Base-by-base conservation (phyloP, 2,888 invertebrate species). In the Ceratothoa steindachneri region DNA sequence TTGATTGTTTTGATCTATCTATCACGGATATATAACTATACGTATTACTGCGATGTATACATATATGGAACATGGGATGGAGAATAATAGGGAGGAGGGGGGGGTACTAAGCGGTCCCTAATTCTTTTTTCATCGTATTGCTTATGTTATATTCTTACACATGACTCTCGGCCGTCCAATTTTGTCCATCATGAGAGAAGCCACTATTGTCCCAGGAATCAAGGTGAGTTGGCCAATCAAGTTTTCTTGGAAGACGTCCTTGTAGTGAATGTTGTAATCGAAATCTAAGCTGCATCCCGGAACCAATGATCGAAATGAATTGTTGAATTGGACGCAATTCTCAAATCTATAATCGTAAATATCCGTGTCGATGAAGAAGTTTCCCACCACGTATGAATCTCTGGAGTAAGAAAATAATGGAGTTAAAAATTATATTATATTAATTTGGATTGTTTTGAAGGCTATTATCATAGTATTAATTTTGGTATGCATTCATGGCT, bases 321-420 rank as follows among this genome's bases (percentile, higher is more conserved):
- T 88, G 82, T 88, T 88, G 69, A 84, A 84, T 81, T 89, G 84
- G 51, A 83, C 84, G 82, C 90, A 90, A 28, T 88, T 87, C 30
- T 86, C 83, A 82, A 90, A 90, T 7, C 83, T 81, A 71, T 82
- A 82, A 19, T 81, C 80, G 60, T 81, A 81, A 82, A 90, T 87
- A 83, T 91, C 91, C 19, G 90, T 90, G 84, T 90, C 90, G 81
- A 90, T 87, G 82, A 90, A 89, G 81, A 89, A 89, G 83, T 81
- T 87, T 84, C 52, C 85, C 83, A 7, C 65, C 22, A 79, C 27
- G 24, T 71, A 65, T 12, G 65, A 68, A 31, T 71, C 75, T 27
- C 73, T 73, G 52, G 1, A 71, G 27, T 27, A 15, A 22, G 65
- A 1, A 29, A 29, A 53, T 28, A 69, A 53, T 3, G 1, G 0